A percentile compares a stretch with the other conserved stretches of the same genome.
Evolutionary conservation across 2,113 vertebrate genomes (phyloP).

Genomic region (Danionella cerebrum): DNA sequence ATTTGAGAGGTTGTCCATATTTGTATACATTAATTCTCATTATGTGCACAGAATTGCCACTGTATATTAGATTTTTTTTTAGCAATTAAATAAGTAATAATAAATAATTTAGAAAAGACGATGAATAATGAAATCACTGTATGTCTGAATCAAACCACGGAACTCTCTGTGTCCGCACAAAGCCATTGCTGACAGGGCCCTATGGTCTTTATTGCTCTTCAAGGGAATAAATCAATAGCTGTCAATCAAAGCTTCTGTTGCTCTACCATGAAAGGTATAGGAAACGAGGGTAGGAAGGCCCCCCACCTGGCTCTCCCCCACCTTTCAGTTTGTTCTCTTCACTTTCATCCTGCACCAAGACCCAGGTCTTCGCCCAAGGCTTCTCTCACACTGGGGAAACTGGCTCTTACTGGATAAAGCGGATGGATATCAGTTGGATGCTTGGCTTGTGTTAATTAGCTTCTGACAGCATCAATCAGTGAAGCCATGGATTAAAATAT

Average conservation of each 20-base stretch:
- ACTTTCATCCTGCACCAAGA: constrained; percentile 38
- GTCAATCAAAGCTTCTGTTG: constrained; percentile 49
- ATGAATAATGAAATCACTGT: background rate
- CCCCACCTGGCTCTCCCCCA: constrained; percentile 21
- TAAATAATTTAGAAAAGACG: background rate
- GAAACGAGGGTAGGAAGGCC: constrained; percentile 4
- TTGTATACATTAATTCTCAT: too few species aligned
- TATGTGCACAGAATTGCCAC: too few species aligned
- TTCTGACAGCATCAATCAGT: constrained; percentile 24
- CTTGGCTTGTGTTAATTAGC: constrained; percentile 41
- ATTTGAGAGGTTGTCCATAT: too few species aligned
- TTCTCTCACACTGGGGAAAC: constrained; percentile 21
- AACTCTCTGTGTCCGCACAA: background rate
- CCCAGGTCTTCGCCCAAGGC: constrained; percentile 39
- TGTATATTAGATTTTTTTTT: too few species aligned
- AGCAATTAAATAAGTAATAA: too few species aligned
- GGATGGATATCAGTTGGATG: constrained; percentile 40
- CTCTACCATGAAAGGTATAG: constrained; percentile 31
- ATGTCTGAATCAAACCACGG: constrained; percentile 7
- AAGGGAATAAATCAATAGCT: constrained; percentile 50
- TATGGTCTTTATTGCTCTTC: constrained; percentile 36
- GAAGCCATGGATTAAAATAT: background rate
- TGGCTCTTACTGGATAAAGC: constrained; percentile 33
- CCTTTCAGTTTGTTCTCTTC: constrained; percentile 33
- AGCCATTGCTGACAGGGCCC: constrained; percentile 14